Conservation (phyloP, 2,888 invertebrate species). For the Nudaria mundana region DNA sequence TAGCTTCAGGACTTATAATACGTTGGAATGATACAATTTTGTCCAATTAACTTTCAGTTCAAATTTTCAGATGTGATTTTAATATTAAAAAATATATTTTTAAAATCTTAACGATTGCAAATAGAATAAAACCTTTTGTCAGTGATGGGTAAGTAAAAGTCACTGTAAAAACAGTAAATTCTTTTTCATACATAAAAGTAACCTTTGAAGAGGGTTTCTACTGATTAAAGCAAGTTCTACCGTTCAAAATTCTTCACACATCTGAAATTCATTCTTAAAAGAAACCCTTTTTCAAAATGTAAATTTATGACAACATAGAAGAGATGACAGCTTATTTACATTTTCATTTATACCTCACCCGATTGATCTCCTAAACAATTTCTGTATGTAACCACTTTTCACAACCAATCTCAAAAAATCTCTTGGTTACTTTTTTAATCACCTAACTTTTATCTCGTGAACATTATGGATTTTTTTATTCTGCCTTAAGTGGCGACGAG, state of each 20-base stretch:
- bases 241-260: conserved; percentile 26
- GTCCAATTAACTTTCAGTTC: too few relatives aligned
- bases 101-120: too few relatives aligned
- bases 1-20: too few relatives aligned
- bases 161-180: too few relatives aligned
- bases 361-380: conserved; percentile 20
- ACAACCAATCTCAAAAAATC: conserved; percentile 4
- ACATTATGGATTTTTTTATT: conserved; percentile 12
- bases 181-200: too few relatives aligned
- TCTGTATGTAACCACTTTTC: conserved; percentile 12
- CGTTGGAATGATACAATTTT: too few relatives aligned
- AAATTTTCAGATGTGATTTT: too few relatives aligned
- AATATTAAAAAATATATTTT: too few relatives aligned
- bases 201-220: conserved; percentile 14
- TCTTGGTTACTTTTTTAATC: conserved; percentile 18
- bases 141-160: too few relatives aligned
- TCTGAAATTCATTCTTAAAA: conserved; percentile 30
- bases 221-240: conserved; percentile 19
- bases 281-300: conserved; percentile 33
- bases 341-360: conserved; percentile 14
- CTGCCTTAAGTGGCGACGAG: conserved; percentile 5
- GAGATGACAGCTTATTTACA: conserved; percentile 29
- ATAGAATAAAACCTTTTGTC: too few relatives aligned
- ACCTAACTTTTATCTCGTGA: conserved; percentile 11
- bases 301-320: conserved; percentile 33